Percentiles rank a stretch among this genome's conserved stretches.
Conservation (phyloP, 2,888 invertebrate species). For the Plutella xylostella region DNA sequence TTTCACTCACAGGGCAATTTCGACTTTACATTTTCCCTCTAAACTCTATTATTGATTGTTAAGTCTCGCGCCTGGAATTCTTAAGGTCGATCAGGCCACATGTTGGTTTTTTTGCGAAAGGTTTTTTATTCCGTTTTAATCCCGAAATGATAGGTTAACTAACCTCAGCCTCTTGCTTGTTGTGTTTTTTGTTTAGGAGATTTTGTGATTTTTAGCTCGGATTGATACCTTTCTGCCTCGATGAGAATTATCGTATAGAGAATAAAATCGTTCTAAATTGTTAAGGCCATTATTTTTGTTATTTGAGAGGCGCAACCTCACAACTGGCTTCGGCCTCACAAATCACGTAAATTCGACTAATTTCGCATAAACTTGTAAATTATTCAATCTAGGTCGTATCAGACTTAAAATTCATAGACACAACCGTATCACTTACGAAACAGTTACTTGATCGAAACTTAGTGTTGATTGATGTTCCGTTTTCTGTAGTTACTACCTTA, state of each 20-base stretch:
- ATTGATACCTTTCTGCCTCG: too few species aligned
- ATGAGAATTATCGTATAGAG: too few species aligned
- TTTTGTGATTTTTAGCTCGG: too few species aligned
- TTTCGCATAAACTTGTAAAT: not conserved
- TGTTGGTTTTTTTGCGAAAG: conserved; percentile 57
- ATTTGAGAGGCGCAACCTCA: too few species aligned
- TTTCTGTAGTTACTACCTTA: too few species aligned
- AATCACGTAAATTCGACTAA: not conserved
- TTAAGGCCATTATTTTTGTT: too few species aligned
- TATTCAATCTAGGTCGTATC: not conserved
- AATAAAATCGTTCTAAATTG: too few species aligned
- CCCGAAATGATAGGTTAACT: conserved; percentile 23
- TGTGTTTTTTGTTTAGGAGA: too few species aligned
- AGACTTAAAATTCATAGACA: not conserved
- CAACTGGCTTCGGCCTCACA: not conserved
- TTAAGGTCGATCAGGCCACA: conserved; percentile 55
- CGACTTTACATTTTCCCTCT: conserved; percentile 22
- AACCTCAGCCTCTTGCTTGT: too few species aligned
- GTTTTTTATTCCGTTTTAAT: conserved; percentile 35
- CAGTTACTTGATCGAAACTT: too few species aligned
- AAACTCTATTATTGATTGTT: conserved; percentile 22
- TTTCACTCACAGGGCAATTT: conserved; percentile 12
- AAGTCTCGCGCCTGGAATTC: conserved; percentile 35
- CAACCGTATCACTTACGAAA: too few species aligned
- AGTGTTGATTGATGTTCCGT: too few species aligned